Conservation (phyloP, 2,797 vertebrate genomes). For the Podargus strigoides region DNA sequence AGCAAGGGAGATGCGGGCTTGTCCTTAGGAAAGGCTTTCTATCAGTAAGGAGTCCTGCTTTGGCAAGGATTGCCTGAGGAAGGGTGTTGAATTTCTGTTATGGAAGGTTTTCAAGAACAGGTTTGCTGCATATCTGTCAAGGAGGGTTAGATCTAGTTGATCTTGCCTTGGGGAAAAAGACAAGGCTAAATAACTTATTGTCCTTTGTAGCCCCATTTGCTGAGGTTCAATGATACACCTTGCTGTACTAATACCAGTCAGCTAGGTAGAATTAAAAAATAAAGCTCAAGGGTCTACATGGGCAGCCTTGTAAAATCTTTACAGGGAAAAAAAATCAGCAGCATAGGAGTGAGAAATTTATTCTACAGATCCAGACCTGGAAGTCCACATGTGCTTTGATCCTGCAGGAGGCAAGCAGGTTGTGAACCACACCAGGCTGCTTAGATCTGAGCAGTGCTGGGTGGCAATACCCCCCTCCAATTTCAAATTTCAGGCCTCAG, state of each 20-base stretch:
- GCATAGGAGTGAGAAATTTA: not conserved
- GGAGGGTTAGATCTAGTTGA: conserved; percentile 41
- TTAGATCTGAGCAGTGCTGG: not conserved
- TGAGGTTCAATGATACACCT: not conserved
- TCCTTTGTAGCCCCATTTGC: not conserved
- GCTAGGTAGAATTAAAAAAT: not conserved
- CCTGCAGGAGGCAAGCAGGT: not conserved
- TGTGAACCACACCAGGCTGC: not conserved
- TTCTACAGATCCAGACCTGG: not conserved
- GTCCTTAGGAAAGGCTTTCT: not conserved
- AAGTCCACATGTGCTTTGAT: not conserved
- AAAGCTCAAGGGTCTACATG: not conserved
- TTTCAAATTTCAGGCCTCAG: not conserved
- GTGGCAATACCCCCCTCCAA: not conserved
- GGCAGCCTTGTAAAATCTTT: not conserved
- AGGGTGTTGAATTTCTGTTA: conserved; percentile 12
- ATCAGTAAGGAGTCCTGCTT: not conserved
- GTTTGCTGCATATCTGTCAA: conserved; percentile 39
- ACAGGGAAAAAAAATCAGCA: not conserved
- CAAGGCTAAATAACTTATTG: not conserved
- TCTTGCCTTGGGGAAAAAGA: conserved; percentile 46
- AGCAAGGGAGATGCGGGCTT: not conserved
- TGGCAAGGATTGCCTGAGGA: conserved; percentile 16
- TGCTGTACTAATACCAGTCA: not conserved
- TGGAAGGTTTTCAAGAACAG: not conserved